These are phyloP conservation scores for Eubasilissa splendida DNA, from an alignment of 2,888 invertebrate species.

Conservation along the genomic window DNA sequence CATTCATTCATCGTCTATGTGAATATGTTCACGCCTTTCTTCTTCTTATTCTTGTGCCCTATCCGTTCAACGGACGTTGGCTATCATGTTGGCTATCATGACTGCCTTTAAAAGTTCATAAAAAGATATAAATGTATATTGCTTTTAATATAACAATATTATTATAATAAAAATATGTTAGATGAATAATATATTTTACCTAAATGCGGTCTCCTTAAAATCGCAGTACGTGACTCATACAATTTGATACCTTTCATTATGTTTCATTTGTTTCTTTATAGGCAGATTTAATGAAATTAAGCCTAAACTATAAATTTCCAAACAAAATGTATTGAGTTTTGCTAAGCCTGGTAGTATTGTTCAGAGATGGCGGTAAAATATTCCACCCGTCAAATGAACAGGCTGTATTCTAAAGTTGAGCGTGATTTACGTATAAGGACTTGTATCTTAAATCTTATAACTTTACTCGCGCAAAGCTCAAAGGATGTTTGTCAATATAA, in stretches of 20 bases:
- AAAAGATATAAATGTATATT: too few relatives aligned
- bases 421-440: slow-evolving; percentile 51
- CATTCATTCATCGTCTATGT: too few relatives aligned
- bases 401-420: slow-evolving; percentile 46
- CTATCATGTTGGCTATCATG: too few relatives aligned
- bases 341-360: slow-evolving; percentile 20
- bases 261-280: background rate
- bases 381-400: slow-evolving; percentile 50
- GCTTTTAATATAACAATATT: too few relatives aligned
- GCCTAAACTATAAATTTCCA: slow-evolving; percentile 23
- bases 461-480: background rate
- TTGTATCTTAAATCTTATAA: slow-evolving; percentile 47
- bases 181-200: too few relatives aligned
- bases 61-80: too few relatives aligned
- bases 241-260: background rate
- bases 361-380: slow-evolving; percentile 40
- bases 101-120: too few relatives aligned
- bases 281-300: slow-evolving; percentile 17
- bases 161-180: too few relatives aligned
- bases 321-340: slow-evolving; percentile 18
- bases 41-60: too few relatives aligned
- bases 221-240: background rate
- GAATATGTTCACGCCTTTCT: too few relatives aligned
- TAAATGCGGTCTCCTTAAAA: too few relatives aligned
- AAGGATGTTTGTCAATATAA: background rate